Evolutionary conservation across 2,888 invertebrate species (phyloP), one percentile per base, ranked within the genome.

Genomic region (Cryptus viduatorius): DNA sequence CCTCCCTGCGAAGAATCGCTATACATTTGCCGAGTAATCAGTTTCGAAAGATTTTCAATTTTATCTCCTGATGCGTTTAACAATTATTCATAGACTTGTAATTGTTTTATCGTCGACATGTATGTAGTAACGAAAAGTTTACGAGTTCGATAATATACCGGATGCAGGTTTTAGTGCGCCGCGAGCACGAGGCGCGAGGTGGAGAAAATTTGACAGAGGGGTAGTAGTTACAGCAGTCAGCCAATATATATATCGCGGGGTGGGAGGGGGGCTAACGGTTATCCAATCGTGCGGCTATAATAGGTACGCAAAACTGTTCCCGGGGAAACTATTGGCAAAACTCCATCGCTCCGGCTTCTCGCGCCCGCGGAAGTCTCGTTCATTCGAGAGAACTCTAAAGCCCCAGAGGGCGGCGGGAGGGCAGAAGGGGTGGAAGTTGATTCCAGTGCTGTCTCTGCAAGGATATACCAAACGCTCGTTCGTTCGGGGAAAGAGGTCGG

Each of bases 241-340:
- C 7, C 37, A 31, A 29, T 59, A 12, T 59, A 59, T 59, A 59
- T 59, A 56, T 59, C 4, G 12, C 14, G 12, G 42, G 71, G 84
- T 86, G 82, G 79, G 83, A 87, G 79, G 85, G 82, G 84, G 87
- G 87, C 83, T 89, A 90, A 89, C 86, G 81, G 86, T 86, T 86
- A 90, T 87, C 85, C 88, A 90, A 89, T 90, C 88, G 89, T 89
- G 89, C 86, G 88, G 88, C 85, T 88, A 89, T 88, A 90, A 89
- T 90, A 87, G 87, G 85, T 84, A 87, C 85, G 88, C 87, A 88
- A 90, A 89, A 88, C 88, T 89, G 86, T 85, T 82, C 82, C 84
- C 83, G 65, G 79, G 65, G 69, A 85, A 89, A 88, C 84, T 88
- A 88, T 90, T 88, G 88, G 79, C 83, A 85, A 85, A 86, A 82